Percentiles rank a stretch among this genome's conserved stretches.
Evolutionary conservation across 2,888 invertebrate species (phyloP).

Genomic region (Conomelus anceps): DNA sequence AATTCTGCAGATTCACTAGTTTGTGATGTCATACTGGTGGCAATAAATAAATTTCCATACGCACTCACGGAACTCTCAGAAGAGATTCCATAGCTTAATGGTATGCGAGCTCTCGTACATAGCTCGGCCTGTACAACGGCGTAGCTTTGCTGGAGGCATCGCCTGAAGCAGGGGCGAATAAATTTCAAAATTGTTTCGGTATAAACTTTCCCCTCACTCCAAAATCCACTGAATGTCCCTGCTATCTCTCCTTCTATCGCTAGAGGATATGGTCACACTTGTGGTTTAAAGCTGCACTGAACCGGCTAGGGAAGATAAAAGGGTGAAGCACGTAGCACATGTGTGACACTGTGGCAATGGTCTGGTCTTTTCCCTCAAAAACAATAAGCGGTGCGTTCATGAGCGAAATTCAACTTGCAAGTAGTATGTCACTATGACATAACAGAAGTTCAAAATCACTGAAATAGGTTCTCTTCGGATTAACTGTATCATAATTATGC

Average conservation of each 20-base stretch:
- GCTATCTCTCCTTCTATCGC: not conserved
- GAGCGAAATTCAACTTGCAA: not conserved
- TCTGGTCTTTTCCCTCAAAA: not conserved
- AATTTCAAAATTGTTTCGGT: not conserved
- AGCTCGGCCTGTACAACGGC: not conserved
- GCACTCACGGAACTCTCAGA: not conserved
- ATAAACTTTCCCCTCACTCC: not conserved
- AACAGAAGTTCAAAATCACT: too few relatives aligned
- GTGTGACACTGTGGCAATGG: not conserved
- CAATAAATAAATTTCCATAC: not conserved
- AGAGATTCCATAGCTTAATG: not conserved
- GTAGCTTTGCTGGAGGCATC: too few relatives aligned
- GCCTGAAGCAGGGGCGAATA: not conserved
- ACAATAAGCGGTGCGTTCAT: not conserved
- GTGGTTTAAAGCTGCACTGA: not conserved
- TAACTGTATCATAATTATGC: too few relatives aligned
- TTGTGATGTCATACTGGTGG: not conserved
- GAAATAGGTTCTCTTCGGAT: too few relatives aligned
- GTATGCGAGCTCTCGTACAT: not conserved
- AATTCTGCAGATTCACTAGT: not conserved
- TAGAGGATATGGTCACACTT: not conserved
- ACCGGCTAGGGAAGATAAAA: not conserved
- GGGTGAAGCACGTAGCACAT: not conserved
- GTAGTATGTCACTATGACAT: too few relatives aligned
- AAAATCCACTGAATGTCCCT: not conserved